These are phyloP conservation scores for Adelphocoris suturalis DNA, from an alignment of 2,888 invertebrate genomes.

Conservation along the genomic window DNA sequence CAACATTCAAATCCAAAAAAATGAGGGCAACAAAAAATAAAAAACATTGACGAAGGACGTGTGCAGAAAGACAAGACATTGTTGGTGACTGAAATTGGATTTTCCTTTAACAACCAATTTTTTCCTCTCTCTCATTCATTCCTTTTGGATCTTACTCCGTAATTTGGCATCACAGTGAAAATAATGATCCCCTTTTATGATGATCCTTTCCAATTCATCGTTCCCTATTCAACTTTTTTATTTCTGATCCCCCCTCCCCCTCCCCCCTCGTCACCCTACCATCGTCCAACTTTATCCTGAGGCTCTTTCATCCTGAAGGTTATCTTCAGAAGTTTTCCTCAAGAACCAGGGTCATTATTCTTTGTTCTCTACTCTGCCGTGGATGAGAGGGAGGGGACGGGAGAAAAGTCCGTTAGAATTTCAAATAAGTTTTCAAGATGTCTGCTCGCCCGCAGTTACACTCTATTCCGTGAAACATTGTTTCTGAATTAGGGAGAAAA, in stretches of 20 bases:
- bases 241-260: neutral
- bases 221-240: constrained; percentile 36
- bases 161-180: constrained; percentile 33
- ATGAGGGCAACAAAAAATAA: neutral
- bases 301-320: constrained; percentile 28
- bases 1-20: neutral
- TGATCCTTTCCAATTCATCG: constrained; percentile 29
- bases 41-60: neutral
- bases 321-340: constrained; percentile 27
- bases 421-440: constrained; percentile 42
- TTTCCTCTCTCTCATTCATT: neutral
- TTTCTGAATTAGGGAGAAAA: constrained; percentile 23
- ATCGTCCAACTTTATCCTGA: constrained; percentile 19
- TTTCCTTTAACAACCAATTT: neutral
- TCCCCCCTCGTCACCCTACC: neutral
- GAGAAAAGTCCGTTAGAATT: constrained; percentile 32
- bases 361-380: neutral
- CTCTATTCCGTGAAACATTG: constrained; percentile 26
- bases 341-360: constrained; percentile 32
- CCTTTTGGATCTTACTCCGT: neutral
- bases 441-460: constrained; percentile 27
- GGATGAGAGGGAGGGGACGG: too few species aligned
- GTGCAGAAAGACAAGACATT: neutral
- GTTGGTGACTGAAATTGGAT: neutral
- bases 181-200: constrained; percentile 39